These are phyloP conservation scores for Eulithis prunata DNA, from an alignment of 2,888 invertebrate genomes.

Conservation along the genomic window DNA sequence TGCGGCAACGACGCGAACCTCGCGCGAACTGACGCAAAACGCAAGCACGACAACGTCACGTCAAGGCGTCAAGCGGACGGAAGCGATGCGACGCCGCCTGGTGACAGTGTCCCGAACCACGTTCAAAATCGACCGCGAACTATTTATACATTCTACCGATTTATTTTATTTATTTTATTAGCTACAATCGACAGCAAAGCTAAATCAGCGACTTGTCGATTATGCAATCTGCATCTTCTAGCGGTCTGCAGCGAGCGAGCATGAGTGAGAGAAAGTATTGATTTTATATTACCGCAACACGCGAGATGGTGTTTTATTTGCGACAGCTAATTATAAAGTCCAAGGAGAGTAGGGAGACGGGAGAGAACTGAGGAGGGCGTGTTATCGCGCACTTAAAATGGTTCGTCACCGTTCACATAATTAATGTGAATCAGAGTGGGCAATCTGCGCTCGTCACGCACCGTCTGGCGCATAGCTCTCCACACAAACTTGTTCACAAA, in stretches of 20 bases:
- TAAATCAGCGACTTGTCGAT: slow-evolving; percentile 12
- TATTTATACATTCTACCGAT: slow-evolving; percentile 23
- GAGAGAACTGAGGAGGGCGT: slow-evolving; percentile 59
- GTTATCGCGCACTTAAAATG: slow-evolving; percentile 78
- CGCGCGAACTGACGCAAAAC: slow-evolving; percentile 55
- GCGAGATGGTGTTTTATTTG: slow-evolving; percentile 46
- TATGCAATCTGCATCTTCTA: slow-evolving; percentile 19
- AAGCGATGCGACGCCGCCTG: slow-evolving; percentile 51
- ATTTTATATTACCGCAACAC: slow-evolving; percentile 68
- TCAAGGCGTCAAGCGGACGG: slow-evolving; percentile 46
- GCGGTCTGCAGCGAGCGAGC: slow-evolving; percentile 7
- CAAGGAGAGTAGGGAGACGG: slow-evolving; percentile 39
- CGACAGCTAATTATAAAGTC: slow-evolving; percentile 45
- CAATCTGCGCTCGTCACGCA: slow-evolving; percentile 67
- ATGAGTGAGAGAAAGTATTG: slow-evolving; percentile 58
- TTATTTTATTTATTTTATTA: slow-evolving; percentile 21
- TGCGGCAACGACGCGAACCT: slow-evolving; percentile 69
- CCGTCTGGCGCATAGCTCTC: slow-evolving; percentile 46
- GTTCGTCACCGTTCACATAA: slow-evolving; percentile 80
- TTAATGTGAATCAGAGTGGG: slow-evolving; percentile 74
- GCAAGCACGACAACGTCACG: slow-evolving; percentile 58
- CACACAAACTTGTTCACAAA: slow-evolving; percentile 35
- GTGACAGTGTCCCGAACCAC: slow-evolving; percentile 45
- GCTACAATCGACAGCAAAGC: slow-evolving; percentile 1
- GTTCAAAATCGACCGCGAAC: slow-evolving; percentile 74